Evolutionary conservation across 2,113 vertebrate genomes (phyloP), one percentile per base, ranked within the genome.

Genomic region (Tragelaphus imberbis): DNA sequence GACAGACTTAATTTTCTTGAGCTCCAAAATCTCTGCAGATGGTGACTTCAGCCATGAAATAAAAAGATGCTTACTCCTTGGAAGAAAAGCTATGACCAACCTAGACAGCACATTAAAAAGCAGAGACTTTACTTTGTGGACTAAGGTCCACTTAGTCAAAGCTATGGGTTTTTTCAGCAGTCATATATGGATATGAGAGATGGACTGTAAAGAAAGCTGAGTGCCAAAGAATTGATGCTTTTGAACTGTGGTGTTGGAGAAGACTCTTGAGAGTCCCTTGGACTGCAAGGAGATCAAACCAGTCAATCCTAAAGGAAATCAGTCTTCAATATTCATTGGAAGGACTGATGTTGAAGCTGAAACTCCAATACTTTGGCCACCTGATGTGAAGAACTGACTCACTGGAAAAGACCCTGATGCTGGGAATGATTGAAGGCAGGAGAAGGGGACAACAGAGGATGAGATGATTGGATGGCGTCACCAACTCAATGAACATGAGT

Each of bases 361-460:
- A 8, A 16, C 61, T 33, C 30, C 30, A 33, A 65, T 33, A 33
- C 15, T 65, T 65, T 33, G 63, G 63, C 63, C 63, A 65, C 30
- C 63, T 65, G 15, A 68, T 68, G 16, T n/a, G 33, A n/a, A n/a
- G 63, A 65, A 65, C 30, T 17, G 63, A 65, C 30, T 65, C 30
- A n/a, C 0, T 65, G 30, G 63, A 68, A n/a, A 65, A n/a, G 63
- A 16, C 33, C 33, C 33, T 68, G 63, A 68, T 68, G 7, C 33
- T 68, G 16, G 16, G 33, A 68, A 68, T n/a, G 63, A 68, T 10
- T 68, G 63, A n/a, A 19, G 16, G 7, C 63, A 68, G 33, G 63
- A 68, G 33, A n/a, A 10, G 33, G 16, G 16, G 30, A n/a, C 0
- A 0, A n/a, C 33, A 68, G 33, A 68, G 63, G 33, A 68, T 2